Percentiles rank a stretch among this genome's conserved stretches.
Conservation (phyloP, 1,140 invertebrate species). For the Riptortus pedestris region DNA sequence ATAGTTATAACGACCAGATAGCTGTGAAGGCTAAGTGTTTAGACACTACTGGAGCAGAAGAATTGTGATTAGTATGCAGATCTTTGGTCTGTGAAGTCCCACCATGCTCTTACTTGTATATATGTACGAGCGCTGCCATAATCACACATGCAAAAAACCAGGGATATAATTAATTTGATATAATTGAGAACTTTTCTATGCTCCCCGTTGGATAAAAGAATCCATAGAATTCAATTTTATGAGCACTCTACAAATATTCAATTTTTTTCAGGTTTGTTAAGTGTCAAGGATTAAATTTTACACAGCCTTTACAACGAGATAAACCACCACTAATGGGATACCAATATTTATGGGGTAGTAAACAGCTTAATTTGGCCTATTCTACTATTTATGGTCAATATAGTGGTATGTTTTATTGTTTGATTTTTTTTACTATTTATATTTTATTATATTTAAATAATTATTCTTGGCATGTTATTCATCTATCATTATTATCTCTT, state of each 20-base stretch:
- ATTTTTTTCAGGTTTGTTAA: constrained; percentile 68
- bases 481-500: too few relatives aligned
- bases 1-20: too few relatives aligned
- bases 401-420: constrained; percentile 49
- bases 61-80: too few relatives aligned
- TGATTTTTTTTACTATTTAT: not conserved
- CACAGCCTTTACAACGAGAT: constrained; percentile 74
- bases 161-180: not conserved
- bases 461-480: too few relatives aligned
- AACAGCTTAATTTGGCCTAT: constrained; percentile 87
- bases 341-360: constrained; percentile 94
- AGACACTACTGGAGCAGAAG: too few relatives aligned
- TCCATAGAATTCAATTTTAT: too few relatives aligned
- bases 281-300: constrained; percentile 63
- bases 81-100: too few relatives aligned
- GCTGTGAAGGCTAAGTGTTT: too few relatives aligned
- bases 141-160: not conserved
- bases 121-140: too few relatives aligned
- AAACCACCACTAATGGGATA: constrained; percentile 85
- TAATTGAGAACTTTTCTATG: constrained; percentile 12
- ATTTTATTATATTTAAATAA: not conserved
- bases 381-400: constrained; percentile 87
- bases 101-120: too few relatives aligned
- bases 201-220: too few relatives aligned
- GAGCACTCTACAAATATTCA: too few relatives aligned